phyloP scores from a whole-genome alignment of 2,888 invertebrate genomes.

The Sepiola atlantica region DNA sequence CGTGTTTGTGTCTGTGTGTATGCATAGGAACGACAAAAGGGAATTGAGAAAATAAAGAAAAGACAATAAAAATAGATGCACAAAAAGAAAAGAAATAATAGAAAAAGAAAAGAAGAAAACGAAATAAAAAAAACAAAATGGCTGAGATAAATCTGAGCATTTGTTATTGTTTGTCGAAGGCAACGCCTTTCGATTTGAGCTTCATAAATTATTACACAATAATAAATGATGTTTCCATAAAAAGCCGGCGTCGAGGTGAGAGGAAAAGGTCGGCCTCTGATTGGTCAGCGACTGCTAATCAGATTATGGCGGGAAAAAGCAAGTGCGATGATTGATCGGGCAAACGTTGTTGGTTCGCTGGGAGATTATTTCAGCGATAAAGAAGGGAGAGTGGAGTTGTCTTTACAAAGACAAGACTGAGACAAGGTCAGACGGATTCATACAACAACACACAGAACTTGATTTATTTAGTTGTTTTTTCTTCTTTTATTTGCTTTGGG shows the following conservation, averaged over 20 bases:
- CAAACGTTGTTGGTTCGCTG: not conserved
- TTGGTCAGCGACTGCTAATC: slow-evolving; percentile 32
- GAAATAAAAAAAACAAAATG: not conserved
- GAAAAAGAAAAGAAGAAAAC: not conserved
- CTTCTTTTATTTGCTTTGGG: not conserved
- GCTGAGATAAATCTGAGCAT: not conserved
- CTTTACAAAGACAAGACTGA: not conserved
- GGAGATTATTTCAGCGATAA: not conserved
- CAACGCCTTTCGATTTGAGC: not conserved
- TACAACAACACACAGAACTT: not conserved
- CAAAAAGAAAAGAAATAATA: not conserved
- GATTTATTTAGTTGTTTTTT: not conserved
- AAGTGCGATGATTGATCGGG: not conserved
- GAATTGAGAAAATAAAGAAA: not conserved
- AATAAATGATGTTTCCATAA: slow-evolving; percentile 10
- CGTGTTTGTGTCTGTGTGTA: too few species aligned
- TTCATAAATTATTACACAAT: slow-evolving; percentile 22
- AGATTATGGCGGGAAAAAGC: slow-evolving; percentile 24
- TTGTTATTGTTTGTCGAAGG: not conserved
- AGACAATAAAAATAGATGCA: not conserved
- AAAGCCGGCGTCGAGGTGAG: not conserved
- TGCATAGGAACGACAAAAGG: not conserved
- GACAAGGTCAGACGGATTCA: slow-evolving; percentile 11
- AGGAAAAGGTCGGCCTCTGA: not conserved
- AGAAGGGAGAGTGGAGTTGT: not conserved